Base-by-base conservation (phyloP, 2,888 invertebrate genomes). In the Sepiola atlantica region DNA sequence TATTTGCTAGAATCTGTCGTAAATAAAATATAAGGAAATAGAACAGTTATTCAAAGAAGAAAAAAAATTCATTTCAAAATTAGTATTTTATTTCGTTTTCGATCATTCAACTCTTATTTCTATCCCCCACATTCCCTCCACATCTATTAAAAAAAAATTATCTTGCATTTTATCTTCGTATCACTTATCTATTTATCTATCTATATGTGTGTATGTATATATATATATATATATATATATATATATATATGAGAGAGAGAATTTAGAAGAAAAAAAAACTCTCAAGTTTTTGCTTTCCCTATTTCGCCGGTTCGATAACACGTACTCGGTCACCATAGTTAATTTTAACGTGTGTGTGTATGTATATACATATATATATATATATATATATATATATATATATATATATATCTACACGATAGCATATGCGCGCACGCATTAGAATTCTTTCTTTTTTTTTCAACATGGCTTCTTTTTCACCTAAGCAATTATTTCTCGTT, bases 381-480 rank as follows among this genome's bases (percentile, higher is more conserved):
- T 12, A 28, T 12, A 28, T 28, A 21, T 20, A 21, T 61, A 21
- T 61, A 21, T 61, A 21, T 21, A 8, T 21, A 21, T 21, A 61
- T 61, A 61, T 61, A 61, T 61, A 61, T 21, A 61, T 61, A 61
- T 61, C 24, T 61, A 61, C 28, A 61, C 28, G 10, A 61, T 28
- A 77, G 77, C 77, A 77, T n/a, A 77, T 14, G 77, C 77, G 16
- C 77, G 77, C 1, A n/a, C 77, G n/a, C 8, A 12, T 45, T 61
- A 61, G 61, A 10, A 24, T 61, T 61, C 28, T 61, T 61, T 61
- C 24, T n/a, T 77, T 77, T 77, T 77, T 77, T 77, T 77, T n/a
- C 77, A 77, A n/a, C 77, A 77, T 77, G 77, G 77, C 77, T 77
- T 77, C 77, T 77, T 77, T n/a, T 77, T 77, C 77, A n/a, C 77